Percentiles rank a stretch among this genome's conserved stretches.
Conservation (phyloP, 1,140 invertebrate species). For the Prorops nasuta region DNA sequence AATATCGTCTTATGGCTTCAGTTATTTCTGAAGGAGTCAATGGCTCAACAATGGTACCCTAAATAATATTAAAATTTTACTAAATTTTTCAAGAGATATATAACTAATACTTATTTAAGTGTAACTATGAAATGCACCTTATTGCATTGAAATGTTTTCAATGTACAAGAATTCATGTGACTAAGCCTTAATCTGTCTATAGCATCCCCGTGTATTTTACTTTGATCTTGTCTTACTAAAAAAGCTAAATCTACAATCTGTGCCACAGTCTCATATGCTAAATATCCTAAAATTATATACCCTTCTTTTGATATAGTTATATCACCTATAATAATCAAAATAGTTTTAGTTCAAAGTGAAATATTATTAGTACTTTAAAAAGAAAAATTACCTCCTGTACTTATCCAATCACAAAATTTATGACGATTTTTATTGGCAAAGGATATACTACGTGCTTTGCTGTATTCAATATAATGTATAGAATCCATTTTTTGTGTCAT, state of each 20-base stretch:
- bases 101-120: neutral
- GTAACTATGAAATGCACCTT: conserved; percentile 35
- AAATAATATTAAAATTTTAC: conserved; percentile 12
- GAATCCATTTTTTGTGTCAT: conserved; percentile 47
- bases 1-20: conserved; percentile 60
- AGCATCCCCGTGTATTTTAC: conserved; percentile 56
- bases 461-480: conserved; percentile 50
- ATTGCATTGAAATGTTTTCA: conserved; percentile 49
- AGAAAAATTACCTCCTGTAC: conserved; percentile 33
- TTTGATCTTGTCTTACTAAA: conserved; percentile 63
- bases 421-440: conserved; percentile 55
- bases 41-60: conserved; percentile 43
- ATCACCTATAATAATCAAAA: conserved; percentile 43
- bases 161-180: conserved; percentile 51
- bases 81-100: neutral
- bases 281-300: conserved; percentile 61
- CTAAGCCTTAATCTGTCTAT: conserved; percentile 49
- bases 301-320: conserved; percentile 56
- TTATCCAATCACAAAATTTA: conserved; percentile 62
- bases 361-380: conserved; percentile 8
- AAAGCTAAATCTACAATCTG: conserved; percentile 66
- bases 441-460: conserved; percentile 56
- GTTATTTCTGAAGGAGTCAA: conserved; percentile 60
- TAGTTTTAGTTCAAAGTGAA: neutral
- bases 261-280: conserved; percentile 69